phyloP scores from a whole-genome alignment of 2,888 invertebrate genomes.

The Melinaea menophilus region DNA sequence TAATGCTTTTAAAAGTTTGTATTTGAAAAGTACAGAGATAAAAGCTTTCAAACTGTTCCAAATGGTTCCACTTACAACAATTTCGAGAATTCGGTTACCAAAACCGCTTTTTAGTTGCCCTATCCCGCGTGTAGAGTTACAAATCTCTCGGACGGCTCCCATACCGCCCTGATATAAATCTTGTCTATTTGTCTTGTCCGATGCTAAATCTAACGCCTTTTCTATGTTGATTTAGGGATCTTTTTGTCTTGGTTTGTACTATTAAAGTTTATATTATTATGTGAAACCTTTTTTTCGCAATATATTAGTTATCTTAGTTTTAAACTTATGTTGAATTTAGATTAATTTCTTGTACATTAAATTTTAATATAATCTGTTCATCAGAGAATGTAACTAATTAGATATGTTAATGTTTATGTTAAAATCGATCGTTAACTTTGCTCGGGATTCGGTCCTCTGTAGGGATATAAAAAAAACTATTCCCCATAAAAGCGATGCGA shows the following conservation, averaged over 20 bases:
- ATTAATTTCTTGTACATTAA: too few relatives aligned
- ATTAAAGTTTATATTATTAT: too few relatives aligned
- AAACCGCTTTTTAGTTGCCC: conserved; percentile 46
- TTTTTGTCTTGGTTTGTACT: not conserved
- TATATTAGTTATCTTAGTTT: too few relatives aligned
- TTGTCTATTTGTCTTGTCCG: conserved; percentile 14
- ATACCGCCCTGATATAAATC: conserved; percentile 21
- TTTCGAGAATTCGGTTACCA: conserved; percentile 48
- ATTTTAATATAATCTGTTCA: not conserved
- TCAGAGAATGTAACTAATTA: not conserved
- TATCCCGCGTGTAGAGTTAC: conserved; percentile 42
- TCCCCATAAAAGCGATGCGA: conserved; percentile 56
- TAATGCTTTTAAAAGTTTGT: too few relatives aligned
- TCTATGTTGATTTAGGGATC: conserved; percentile 3
- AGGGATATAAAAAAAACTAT: conserved; percentile 41
- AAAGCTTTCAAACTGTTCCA: conserved; percentile 32
- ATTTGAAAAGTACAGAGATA: conserved; percentile 20
- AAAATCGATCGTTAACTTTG: conserved; percentile 10
- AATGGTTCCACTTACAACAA: conserved; percentile 37
- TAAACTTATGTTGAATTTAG: too few relatives aligned
- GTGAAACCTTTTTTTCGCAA: too few relatives aligned
- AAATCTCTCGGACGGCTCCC: conserved; percentile 38
- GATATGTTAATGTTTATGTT: conserved; percentile 3
- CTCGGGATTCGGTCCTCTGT: conserved; percentile 21
- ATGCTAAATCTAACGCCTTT: conserved; percentile 6